Percentiles rank a stretch among this genome's conserved stretches.
These are phyloP conservation scores for Caenorhabditis uteleia DNA, from an alignment of 2,888 invertebrate genomes.

Conservation along the genomic window DNA sequence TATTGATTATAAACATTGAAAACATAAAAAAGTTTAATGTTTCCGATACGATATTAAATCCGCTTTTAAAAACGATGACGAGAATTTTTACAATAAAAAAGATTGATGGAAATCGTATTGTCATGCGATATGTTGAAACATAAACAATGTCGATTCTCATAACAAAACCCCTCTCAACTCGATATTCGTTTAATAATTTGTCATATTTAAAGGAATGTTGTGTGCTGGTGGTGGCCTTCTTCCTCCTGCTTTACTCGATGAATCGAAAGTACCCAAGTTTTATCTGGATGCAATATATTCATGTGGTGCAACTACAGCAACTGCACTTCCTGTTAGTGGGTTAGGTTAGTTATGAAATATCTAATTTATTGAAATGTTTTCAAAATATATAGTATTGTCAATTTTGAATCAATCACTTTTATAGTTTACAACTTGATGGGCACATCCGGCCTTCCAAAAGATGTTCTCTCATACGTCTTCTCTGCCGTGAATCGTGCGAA, in stretches of 20 bases:
- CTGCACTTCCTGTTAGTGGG: conserved; percentile 55
- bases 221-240: conserved; percentile 59
- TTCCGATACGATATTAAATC: too few relatives aligned
- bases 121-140: too few relatives aligned
- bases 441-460: conserved; percentile 71
- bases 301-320: conserved; percentile 57
- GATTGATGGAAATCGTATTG: background rate
- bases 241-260: conserved; percentile 62
- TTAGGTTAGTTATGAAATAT: conserved; percentile 31
- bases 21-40: too few relatives aligned
- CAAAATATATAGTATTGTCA: background rate
- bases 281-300: conserved; percentile 59
- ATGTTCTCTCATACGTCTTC: conserved; percentile 73
- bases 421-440: conserved; percentile 72
- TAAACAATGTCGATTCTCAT: too few relatives aligned
- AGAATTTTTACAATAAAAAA: too few relatives aligned
- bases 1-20: too few relatives aligned
- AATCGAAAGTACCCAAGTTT: conserved; percentile 59
- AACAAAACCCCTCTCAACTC: too few relatives aligned
- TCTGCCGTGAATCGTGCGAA: conserved; percentile 71
- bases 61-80: too few relatives aligned
- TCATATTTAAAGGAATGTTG: conserved; percentile 48
- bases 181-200: too few relatives aligned
- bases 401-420: conserved; percentile 9
- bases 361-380: background rate